Percentiles rank a stretch among this genome's conserved stretches.
Evolutionary conservation across 2,888 invertebrate genomes (phyloP).

Genomic region (Lydus trimaculatus): DNA sequence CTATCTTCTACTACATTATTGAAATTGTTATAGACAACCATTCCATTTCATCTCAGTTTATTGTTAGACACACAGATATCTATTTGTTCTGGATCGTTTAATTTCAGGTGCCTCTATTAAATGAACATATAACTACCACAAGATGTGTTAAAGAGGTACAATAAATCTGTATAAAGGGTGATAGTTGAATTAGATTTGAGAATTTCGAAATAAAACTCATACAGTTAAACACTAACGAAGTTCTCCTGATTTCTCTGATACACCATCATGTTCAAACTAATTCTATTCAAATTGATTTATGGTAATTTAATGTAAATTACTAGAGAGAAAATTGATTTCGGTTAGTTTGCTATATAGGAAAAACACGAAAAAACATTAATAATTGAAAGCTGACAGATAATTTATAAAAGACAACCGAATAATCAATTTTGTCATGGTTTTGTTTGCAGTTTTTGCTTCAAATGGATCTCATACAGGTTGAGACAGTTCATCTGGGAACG

Average conservation of each 20-base stretch:
- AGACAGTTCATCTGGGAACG: too few species aligned
- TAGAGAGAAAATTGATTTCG: neutral
- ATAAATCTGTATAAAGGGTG: neutral
- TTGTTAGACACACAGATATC: conserved; percentile 14
- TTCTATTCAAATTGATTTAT: conserved; percentile 12
- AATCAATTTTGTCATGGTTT: conserved; percentile 23
- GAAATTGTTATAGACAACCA: neutral
- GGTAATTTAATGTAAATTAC: conserved; percentile 13
- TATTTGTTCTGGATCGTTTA: conserved; percentile 24
- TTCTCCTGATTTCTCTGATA: neutral
- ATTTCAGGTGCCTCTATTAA: conserved; percentile 6
- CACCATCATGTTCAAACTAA: conserved; percentile 10
- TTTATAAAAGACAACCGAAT: conserved; percentile 21
- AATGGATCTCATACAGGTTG: too few species aligned
- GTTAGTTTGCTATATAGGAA: neutral
- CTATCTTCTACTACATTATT: conserved; percentile 8
- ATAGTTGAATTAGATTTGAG: neutral
- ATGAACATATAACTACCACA: neutral
- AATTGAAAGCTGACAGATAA: conserved; percentile 11
- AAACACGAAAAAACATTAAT: neutral
- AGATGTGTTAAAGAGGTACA: neutral
- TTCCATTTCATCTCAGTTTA: neutral
- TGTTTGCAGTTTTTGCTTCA: too few species aligned
- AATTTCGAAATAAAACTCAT: neutral
- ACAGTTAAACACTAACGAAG: neutral